Evolutionary conservation across 2,888 invertebrate genomes (phyloP), one percentile per base, ranked within the genome.

Genomic region (Clusia tigrina): DNA sequence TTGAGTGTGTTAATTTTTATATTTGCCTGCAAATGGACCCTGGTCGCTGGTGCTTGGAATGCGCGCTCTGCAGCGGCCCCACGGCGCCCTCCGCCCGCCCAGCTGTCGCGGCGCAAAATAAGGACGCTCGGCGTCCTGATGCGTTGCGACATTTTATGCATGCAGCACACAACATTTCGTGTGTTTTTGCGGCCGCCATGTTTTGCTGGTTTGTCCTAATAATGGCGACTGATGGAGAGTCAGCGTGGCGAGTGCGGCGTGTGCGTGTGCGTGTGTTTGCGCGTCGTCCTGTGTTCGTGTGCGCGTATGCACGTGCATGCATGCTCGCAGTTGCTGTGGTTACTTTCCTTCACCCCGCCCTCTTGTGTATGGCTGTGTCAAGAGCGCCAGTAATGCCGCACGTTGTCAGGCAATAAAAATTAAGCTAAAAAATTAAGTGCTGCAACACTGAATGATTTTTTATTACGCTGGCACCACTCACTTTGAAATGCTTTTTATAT

Each of bases 1-100:
- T 67, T 67, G 71, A 70, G 67, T 72, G 69, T 71, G 68, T 71
- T 71, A 69, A 72, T 71, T 71, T 71, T 72, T 66, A 58, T 60
- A 42, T 60, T 48, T 48, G 18, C 18, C 20, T n/a, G n/a, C 20
- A 48, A 48, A 48, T 48, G 48, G 48, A 48, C 22, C 6, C 32
- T 12, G n/a, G 32, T 32, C 32, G 32, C 32, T 32, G 32, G 6
- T 32, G 32, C 32, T n/a, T n/a, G n/a, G n/a, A n/a, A n/a, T n/a
- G n/a, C n/a, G n/a, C n/a, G n/a, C n/a, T n/a, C n/a, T 32, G 32
- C 32, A 9, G 32, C 32, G 6, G 12, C 32, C 32, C 32, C 32
- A 9, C 32, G 6, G 6, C n/a, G 6, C 32, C 32, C 32, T 32
- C 32, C 32, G 6, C 32, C 32, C 32, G 6, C 32, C 6, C 32